Conservation (phyloP, 1,140 invertebrate species). For the Panagrolaimus sp. region DNA sequence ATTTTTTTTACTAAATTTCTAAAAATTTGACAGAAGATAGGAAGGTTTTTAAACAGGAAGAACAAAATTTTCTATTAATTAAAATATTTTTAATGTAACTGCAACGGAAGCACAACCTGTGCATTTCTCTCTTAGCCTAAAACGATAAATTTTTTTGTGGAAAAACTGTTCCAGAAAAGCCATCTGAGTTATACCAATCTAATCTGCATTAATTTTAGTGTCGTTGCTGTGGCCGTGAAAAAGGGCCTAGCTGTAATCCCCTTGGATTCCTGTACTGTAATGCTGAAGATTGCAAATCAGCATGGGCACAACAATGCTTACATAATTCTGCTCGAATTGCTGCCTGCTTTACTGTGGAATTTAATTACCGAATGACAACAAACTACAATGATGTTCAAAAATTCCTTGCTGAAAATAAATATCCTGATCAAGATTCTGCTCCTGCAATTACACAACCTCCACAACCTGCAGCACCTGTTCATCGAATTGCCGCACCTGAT, state of each 20-base stretch:
- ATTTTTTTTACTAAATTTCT: no score
- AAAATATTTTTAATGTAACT: no score
- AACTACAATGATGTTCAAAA: slow-evolving; percentile 42
- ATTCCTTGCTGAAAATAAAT: slow-evolving; percentile 51
- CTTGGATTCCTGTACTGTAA: slow-evolving; percentile 56
- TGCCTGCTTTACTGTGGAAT: slow-evolving; percentile 57
- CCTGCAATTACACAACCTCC: slow-evolving; percentile 16
- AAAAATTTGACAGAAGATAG: background rate
- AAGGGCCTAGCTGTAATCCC: slow-evolving; percentile 42
- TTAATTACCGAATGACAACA: slow-evolving; percentile 57
- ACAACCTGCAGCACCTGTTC: background rate
- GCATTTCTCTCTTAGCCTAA: no score
- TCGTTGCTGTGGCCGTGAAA: slow-evolving; percentile 43
- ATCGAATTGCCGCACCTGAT: background rate
- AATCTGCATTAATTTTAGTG: slow-evolving; percentile 45
- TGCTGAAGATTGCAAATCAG: slow-evolving; percentile 32
- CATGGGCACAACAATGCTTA: slow-evolving; percentile 3
- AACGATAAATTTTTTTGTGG: background rate
- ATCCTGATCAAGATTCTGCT: slow-evolving; percentile 50
- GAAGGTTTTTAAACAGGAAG: no score
- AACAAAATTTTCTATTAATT: no score
- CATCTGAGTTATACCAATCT: no score
- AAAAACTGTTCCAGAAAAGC: background rate
- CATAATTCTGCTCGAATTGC: slow-evolving; percentile 32
- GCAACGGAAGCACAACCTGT: no score